Evolutionary conservation across 2,888 invertebrate species (phyloP).

Genomic region (Laothoe populi): DNA sequence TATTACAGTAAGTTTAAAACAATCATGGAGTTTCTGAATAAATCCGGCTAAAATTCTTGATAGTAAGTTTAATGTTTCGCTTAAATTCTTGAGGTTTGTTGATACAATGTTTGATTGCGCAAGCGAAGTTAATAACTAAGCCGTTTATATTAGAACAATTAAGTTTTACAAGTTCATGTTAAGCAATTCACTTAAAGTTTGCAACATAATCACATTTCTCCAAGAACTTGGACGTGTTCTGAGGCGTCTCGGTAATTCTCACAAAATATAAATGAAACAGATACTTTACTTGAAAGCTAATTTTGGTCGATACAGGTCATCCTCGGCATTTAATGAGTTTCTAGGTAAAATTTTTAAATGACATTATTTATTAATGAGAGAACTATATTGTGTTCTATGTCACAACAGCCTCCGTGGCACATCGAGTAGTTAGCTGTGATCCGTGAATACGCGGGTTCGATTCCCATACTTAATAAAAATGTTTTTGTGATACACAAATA

Average conservation of each 20-base stretch:
- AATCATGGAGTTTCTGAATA: neutral
- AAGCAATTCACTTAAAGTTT: slow-evolving; percentile 76
- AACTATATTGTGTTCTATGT: too few relatives aligned
- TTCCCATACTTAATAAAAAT: too few relatives aligned
- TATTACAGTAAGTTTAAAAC: too few relatives aligned
- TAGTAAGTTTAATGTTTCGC: neutral
- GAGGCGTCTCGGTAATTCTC: slow-evolving; percentile 32
- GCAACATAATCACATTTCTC: slow-evolving; percentile 74
- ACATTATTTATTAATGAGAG: neutral
- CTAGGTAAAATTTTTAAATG: neutral
- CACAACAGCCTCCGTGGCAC: too few relatives aligned
- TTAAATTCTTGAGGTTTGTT: slow-evolving; percentile 25
- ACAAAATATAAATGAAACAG: slow-evolving; percentile 35
- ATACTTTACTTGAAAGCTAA: slow-evolving; percentile 50
- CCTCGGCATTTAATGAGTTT: neutral
- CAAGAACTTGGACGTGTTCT: slow-evolving; percentile 44
- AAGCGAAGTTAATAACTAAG: slow-evolving; percentile 67
- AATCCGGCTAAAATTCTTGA: neutral
- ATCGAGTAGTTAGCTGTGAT: too few relatives aligned
- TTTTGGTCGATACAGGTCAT: slow-evolving; percentile 39
- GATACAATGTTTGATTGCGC: slow-evolving; percentile 52
- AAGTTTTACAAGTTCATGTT: slow-evolving; percentile 72
- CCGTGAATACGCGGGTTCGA: too few relatives aligned
- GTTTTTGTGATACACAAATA: too few relatives aligned
- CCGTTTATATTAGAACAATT: slow-evolving; percentile 74